Percentiles rank a stretch among this genome's conserved stretches.
These are phyloP conservation scores for Casuarius casuarius DNA, from an alignment of 2,113 vertebrate species.

Conservation along the genomic window DNA sequence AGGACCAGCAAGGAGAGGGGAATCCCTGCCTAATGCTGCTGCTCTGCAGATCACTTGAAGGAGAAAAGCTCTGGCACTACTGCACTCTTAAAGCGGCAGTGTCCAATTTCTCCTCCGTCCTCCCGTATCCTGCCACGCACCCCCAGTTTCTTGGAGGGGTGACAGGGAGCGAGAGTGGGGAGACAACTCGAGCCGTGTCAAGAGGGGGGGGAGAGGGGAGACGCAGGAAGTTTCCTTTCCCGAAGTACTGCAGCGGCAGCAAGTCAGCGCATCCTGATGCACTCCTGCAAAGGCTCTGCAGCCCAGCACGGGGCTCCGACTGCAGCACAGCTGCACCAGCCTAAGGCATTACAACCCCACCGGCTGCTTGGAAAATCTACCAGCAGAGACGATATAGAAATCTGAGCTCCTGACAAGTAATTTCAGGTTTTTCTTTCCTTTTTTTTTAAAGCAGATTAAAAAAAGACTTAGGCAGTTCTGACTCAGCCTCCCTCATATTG, in stretches of 20 bases:
- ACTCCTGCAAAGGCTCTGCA: conserved; percentile 70
- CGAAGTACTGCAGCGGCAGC: neutral
- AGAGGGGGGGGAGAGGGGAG: neutral
- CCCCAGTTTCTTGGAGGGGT: neutral
- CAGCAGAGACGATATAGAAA: fast-evolving
- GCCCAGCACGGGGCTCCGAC: conserved; percentile 62
- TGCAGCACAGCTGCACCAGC: conserved; percentile 79
- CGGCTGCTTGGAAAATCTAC: neutral
- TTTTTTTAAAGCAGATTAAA: neutral
- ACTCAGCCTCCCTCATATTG: conserved; percentile 18
- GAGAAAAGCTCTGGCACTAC: conserved; percentile 77
- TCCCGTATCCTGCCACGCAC: neutral
- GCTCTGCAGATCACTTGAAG: conserved; percentile 81
- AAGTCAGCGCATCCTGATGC: conserved; percentile 13
- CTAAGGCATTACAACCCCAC: neutral
- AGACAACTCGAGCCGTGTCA: neutral
- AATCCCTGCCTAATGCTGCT: conserved; percentile 20
- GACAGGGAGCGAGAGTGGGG: neutral
- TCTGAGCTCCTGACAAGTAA: neutral
- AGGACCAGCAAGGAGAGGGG: neutral
- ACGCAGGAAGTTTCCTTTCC: neutral
- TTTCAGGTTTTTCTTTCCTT: fast-evolving
- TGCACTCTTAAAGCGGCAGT: conserved; percentile 81
- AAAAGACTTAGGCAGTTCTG: neutral
- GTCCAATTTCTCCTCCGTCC: conserved; percentile 41